Evolutionary conservation across 2,113 vertebrate genomes (phyloP).

Genomic region (Lamprologus ornatipinnis): DNA sequence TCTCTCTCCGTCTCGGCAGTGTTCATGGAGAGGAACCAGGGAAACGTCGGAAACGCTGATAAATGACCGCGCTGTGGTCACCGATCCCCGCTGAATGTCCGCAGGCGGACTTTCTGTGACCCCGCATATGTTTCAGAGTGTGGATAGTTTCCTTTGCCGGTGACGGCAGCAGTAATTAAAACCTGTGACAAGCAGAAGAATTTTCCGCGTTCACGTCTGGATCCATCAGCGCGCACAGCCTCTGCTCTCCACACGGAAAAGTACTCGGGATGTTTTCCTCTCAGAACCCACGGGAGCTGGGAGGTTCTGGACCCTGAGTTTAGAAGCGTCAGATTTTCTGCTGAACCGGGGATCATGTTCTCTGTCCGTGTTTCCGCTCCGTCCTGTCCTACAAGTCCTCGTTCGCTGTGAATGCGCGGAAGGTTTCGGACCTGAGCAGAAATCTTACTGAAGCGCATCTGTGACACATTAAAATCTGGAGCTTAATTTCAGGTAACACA

Average conservation of each 20-base stretch:
- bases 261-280: not conserved
- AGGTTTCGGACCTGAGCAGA: not conserved
- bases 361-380: not conserved
- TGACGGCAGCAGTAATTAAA: not conserved
- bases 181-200: accelerated
- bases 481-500: not conserved
- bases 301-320: not conserved
- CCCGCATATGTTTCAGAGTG: not conserved
- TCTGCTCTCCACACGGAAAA: not conserved
- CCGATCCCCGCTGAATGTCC: accelerated
- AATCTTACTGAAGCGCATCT: not conserved
- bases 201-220: not conserved
- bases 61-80: not conserved
- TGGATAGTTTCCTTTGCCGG: accelerated
- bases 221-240: not conserved
- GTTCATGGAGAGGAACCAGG: not conserved
- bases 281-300: not conserved
- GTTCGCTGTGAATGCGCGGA: not conserved
- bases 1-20: not conserved
- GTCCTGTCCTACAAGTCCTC: not conserved
- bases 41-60: accelerated
- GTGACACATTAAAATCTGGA: not conserved
- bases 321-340: not conserved
- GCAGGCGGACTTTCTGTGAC: not conserved
- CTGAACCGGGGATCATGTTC: not conserved